These are phyloP conservation scores for Diloba caeruleocephala DNA, from an alignment of 2,888 invertebrate species.

Conservation along the genomic window DNA sequence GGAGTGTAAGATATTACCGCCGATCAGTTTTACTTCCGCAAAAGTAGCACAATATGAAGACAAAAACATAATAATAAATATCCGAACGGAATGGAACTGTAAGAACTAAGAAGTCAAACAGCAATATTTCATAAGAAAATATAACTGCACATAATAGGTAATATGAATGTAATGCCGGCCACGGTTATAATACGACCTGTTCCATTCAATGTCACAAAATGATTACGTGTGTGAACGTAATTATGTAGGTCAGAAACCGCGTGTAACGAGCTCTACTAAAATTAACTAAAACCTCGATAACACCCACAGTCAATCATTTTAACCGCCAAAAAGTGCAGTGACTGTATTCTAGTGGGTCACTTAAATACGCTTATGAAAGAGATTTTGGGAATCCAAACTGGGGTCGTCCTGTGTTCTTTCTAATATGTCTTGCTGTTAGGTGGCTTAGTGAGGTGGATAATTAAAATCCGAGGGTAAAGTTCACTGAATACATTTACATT, in stretches of 20 bases:
- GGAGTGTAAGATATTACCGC: too few relatives aligned
- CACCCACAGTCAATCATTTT: slow-evolving; percentile 13
- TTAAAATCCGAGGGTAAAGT: too few relatives aligned
- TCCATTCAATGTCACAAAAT: slow-evolving; percentile 54
- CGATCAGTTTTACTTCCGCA: too few relatives aligned
- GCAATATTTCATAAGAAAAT: slow-evolving; percentile 47
- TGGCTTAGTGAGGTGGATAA: too few relatives aligned
- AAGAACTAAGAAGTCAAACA: slow-evolving; percentile 14
- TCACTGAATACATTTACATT: too few relatives aligned
- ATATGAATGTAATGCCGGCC: slow-evolving; percentile 50
- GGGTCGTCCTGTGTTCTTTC: too few relatives aligned
- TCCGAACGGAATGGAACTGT: neutral
- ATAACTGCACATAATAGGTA: slow-evolving; percentile 43
- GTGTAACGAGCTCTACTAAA: slow-evolving; percentile 31
- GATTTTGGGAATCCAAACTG: too few relatives aligned
- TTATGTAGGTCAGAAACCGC: slow-evolving; percentile 40
- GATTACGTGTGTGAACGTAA: slow-evolving; percentile 38
- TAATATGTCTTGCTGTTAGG: too few relatives aligned
- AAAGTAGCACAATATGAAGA: too few relatives aligned
- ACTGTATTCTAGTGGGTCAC: slow-evolving; percentile 11
- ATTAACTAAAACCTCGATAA: slow-evolving; percentile 17
- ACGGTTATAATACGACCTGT: slow-evolving; percentile 40
- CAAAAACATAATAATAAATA: too few relatives aligned
- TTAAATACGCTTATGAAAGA: too few relatives aligned
- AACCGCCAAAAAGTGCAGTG: neutral